These are phyloP conservation scores for Drosophila quinaria DNA, from an alignment of 2,888 invertebrate species.

Conservation along the genomic window DNA sequence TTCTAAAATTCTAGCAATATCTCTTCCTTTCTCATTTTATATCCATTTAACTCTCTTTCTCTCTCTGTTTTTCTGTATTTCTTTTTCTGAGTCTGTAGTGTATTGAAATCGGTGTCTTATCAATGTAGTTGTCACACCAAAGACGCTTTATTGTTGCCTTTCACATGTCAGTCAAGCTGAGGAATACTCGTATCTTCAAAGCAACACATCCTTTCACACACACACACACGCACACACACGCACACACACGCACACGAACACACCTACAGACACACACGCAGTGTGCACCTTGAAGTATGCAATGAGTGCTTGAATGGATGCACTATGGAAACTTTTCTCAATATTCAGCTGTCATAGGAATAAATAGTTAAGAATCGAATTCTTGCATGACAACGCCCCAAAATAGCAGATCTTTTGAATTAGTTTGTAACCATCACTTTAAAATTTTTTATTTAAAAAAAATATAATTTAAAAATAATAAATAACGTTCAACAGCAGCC, in stretches of 20 bases:
- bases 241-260: slow-evolving; percentile 5
- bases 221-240: slow-evolving; percentile 4
- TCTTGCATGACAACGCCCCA: too few relatives aligned
- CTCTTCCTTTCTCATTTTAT: neutral
- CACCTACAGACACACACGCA: slow-evolving; percentile 3
- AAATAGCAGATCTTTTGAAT: too few relatives aligned
- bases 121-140: slow-evolving; percentile 56
- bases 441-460: too few relatives aligned
- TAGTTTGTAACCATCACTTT: too few relatives aligned
- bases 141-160: slow-evolving; percentile 41
- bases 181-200: slow-evolving; percentile 9
- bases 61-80: neutral
- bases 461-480: too few relatives aligned
- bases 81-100: neutral
- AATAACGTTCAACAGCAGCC: too few relatives aligned
- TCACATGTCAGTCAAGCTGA: slow-evolving; percentile 22
- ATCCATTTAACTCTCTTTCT: neutral
- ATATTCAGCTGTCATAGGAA: too few relatives aligned
- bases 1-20: neutral
- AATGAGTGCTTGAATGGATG: slow-evolving; percentile 11
- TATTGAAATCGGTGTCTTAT: slow-evolving; percentile 56
- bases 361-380: too few relatives aligned
- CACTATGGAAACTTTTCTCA: too few relatives aligned
- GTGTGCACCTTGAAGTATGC: slow-evolving; percentile 34
- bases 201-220: slow-evolving; percentile 1